phyloP scores from a whole-genome alignment of 2,888 invertebrate species.

The Rhopalosiphum nymphaeae region DNA sequence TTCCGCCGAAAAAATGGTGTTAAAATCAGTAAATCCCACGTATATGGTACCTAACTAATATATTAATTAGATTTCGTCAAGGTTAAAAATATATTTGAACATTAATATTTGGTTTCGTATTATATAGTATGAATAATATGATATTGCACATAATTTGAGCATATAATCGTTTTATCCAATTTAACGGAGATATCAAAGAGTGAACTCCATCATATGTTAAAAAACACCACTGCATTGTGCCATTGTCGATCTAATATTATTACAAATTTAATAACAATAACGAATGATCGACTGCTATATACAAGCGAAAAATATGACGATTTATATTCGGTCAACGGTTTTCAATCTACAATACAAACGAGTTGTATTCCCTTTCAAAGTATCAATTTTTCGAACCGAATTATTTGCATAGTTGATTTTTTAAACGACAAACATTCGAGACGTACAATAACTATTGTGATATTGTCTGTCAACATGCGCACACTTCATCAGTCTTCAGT shows the following conservation, averaged over 20 bases:
- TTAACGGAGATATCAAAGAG: background rate
- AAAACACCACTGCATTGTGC: background rate
- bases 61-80: background rate
- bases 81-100: background rate
- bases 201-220: background rate
- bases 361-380: background rate
- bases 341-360: background rate
- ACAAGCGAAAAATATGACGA: background rate
- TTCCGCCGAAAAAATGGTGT: background rate
- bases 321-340: background rate
- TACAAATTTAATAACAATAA: background rate
- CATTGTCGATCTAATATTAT: background rate
- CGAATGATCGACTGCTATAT: background rate
- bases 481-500: background rate
- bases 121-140: background rate
- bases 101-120: background rate
- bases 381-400: background rate
- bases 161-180: background rate
- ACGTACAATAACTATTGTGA: background rate
- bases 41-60: background rate
- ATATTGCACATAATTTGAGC: background rate
- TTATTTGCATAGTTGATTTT: background rate
- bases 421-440: background rate
- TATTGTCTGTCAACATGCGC: background rate
- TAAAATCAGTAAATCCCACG: background rate